Evolutionary conservation across 1,140 invertebrate species (phyloP).

Genomic region (Leptoteleia sp.): DNA sequence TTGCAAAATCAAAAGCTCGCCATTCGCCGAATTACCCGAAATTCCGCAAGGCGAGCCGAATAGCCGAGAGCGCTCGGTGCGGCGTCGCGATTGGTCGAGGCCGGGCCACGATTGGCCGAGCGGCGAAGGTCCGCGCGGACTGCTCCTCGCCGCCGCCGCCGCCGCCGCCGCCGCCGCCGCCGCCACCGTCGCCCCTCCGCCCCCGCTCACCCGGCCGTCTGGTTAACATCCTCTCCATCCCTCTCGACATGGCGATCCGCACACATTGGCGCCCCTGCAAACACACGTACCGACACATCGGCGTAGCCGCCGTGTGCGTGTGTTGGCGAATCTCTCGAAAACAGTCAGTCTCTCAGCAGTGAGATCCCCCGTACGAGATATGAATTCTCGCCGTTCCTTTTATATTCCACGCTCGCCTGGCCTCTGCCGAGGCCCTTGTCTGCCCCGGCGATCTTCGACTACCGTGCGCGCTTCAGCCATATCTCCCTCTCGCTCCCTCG

Average conservation of each 20-base stretch:
- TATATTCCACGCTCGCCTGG: slow-evolving; percentile 79
- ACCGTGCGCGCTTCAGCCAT: slow-evolving; percentile 68
- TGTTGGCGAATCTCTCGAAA: slow-evolving; percentile 72
- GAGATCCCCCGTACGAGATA: slow-evolving; percentile 80
- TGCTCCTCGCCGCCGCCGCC: neutral
- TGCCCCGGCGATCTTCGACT: slow-evolving; percentile 79
- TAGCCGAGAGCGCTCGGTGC: slow-evolving; percentile 3
- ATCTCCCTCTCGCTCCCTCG: too few relatives aligned
- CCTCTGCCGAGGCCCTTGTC: slow-evolving; percentile 79
- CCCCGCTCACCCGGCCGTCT: slow-evolving; percentile 6
- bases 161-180: neutral
- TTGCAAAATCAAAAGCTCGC: slow-evolving; percentile 66
- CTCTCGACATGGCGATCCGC: slow-evolving; percentile 47
- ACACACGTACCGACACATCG: neutral
- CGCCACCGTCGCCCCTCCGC: neutral
- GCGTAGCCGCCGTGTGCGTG: slow-evolving; percentile 4
- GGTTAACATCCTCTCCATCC: slow-evolving; percentile 55
- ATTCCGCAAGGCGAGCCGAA: slow-evolving; percentile 52
- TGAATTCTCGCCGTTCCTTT: slow-evolving; percentile 74
- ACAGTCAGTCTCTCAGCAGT: slow-evolving; percentile 80
- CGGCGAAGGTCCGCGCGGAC: slow-evolving; percentile 74
- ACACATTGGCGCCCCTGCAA: slow-evolving; percentile 5
- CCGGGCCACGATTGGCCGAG: slow-evolving; percentile 57
- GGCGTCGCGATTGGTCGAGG: slow-evolving; percentile 57
- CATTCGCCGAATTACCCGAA: slow-evolving; percentile 62